Base-by-base conservation (phyloP, 2,888 invertebrate genomes). In the Hydrotaea diabolus region DNA sequence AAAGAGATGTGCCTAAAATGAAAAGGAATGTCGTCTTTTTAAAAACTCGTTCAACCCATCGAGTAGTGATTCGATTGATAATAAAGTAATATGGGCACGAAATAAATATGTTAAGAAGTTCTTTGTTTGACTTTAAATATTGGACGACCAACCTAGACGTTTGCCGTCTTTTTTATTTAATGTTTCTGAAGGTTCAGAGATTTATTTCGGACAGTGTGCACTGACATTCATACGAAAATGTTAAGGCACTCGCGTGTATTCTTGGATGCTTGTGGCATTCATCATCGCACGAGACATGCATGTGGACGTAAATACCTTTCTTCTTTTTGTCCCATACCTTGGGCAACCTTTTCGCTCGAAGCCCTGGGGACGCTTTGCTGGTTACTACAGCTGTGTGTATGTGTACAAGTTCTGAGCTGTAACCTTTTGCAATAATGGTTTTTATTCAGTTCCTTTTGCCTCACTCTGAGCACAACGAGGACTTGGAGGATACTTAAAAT, bases 341-440 rank as follows among this genome's bases (percentile, higher is more conserved):
- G 49, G 82, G 85, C 85, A 79, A 79, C 31, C 69, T 85, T 85
- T 79, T 62, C 79, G 77, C 82, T 85, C 82, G 73, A 74, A 46
- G n/a, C 85, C 79, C 57, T 31, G 31, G 77, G 85, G 74, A 64
- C 77, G 79, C 82, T 85, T 79, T 26, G 79, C 66, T 85, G 85
- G 82, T 82, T 82, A 46, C 69, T 69, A 46, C 46, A 23, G 19
- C 23, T 17, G 66, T 43, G 19, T 21, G 36, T 11, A 15, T 21
- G 13, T 43, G 69, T 43, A 46, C 19, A 46, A 69, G 69, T 46
- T 69, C 46, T 46, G 21, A 23, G 69, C 23, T 46, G 43, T 69
- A 69, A 69, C 69, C 69, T 69, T 69, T 69, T 69, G 69, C 43
- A 49, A 46, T 80, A 80, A 80, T 77, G 83, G 75, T 80, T 84